Evolutionary conservation across 2,113 vertebrate genomes (phyloP), one percentile per base, ranked within the genome.

Genomic region (Malurus alboscapulatus): DNA sequence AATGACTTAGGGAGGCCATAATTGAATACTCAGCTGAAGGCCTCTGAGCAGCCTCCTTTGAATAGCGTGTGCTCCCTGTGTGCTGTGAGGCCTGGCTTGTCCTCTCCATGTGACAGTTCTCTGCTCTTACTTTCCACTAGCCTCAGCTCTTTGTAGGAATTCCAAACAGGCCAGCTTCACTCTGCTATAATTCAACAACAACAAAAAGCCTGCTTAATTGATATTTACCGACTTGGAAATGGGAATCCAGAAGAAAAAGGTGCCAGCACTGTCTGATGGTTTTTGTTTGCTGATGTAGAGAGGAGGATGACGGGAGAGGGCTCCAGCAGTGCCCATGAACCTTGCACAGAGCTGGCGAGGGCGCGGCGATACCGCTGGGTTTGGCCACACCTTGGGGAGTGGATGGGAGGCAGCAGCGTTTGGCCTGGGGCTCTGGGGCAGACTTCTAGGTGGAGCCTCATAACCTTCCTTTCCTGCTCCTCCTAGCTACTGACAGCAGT

Each of bases 351-450:
- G 88, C 93, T 93, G 93, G 86, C 57, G 0, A 84, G 34, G 90
- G n/a, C 0, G 4, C 5, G 0, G 58, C 0, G 12, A 34, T 59
- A n/a, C 7, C 2, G 0, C 59, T 2, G 9, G 59, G 40, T 50
- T 88, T 18, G 79, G 91, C 90, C 73, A 0, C 95, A 93, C 91
- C 91, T 69, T 75, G 30, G 61, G 84, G 87, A 95, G 88, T 40
- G 76, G 73, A 91, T 55, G 88, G 44, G 10, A 93, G 73, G 73
- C 48, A 88, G 73, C 76, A 79, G 77, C 18, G 0, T 82, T 93
- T 61, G 66, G 53, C 91, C 88, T 10, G 34, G 22, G 69, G 94
- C 92, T 94, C 81, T 93, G 48, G 87, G 69, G 62, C 91, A 94
- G 73, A 42, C 87, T 92, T 73, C 62, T 68, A 75, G 83, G 83